Conservation (phyloP, 1,140 invertebrate species). For the Ostrea edulis region DNA sequence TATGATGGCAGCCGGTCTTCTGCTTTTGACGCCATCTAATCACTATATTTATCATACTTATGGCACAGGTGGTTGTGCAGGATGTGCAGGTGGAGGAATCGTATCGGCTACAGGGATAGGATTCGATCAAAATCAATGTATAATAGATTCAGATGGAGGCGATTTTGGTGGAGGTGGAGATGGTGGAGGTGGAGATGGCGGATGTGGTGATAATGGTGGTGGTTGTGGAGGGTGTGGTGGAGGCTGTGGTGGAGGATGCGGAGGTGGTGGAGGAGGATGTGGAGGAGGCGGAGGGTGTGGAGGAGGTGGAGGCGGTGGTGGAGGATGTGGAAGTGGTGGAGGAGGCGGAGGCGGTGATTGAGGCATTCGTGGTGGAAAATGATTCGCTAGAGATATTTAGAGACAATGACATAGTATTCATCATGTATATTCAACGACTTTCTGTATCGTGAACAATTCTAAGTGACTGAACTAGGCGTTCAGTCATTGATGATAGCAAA, state of each 20-base stretch:
- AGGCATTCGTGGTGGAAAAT: background rate
- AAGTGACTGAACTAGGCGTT: too few species aligned
- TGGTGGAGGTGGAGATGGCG: constrained; percentile 22
- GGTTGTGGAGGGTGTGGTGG: constrained; percentile 28
- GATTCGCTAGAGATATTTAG: too few species aligned
- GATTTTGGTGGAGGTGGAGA: constrained; percentile 1
- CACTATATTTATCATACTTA: constrained; percentile 55
- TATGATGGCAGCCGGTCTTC: constrained; percentile 32
- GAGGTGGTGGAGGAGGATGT: background rate
- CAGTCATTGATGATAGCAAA: too few species aligned
- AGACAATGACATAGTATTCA: too few species aligned
- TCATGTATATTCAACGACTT: too few species aligned
- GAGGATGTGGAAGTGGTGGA: background rate
- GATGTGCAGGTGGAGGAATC: background rate
- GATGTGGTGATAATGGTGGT: background rate
- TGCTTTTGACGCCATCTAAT: constrained; percentile 14
- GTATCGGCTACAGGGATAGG: background rate
- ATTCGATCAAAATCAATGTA: background rate
- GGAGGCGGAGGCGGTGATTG: background rate
- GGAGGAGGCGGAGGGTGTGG: background rate
- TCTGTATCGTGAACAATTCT: too few species aligned
- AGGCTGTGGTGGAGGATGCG: constrained; percentile 40
- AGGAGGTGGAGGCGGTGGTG: background rate
- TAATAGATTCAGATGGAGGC: constrained; percentile 40
- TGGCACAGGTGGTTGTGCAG: background rate